Conservation (phyloP, 2,113 vertebrate species). For the Danionella cerebrum region DNA sequence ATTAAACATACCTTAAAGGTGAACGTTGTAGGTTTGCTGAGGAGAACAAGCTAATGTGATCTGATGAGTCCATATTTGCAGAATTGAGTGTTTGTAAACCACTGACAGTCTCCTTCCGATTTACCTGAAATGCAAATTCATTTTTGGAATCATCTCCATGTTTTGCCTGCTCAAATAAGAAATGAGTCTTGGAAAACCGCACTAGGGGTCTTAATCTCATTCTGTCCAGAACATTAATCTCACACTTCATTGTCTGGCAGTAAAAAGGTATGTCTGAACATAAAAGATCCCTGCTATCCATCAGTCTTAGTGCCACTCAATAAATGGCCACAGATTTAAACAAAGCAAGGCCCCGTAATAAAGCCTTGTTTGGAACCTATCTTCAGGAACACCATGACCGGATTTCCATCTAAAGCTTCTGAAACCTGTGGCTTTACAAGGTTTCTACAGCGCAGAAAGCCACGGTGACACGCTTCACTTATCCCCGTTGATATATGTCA, state of each 20-base stretch:
- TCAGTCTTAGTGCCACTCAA: slow-evolving; percentile 39
- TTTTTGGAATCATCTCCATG: not conserved
- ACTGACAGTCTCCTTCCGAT: too few species aligned
- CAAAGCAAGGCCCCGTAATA: slow-evolving; percentile 12
- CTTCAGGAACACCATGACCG: not conserved
- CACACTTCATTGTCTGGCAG: slow-evolving; percentile 8
- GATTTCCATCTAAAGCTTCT: slow-evolving; percentile 24
- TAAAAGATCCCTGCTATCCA: slow-evolving; percentile 31
- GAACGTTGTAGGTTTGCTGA: too few species aligned
- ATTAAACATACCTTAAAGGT: too few species aligned
- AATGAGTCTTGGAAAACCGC: too few species aligned
- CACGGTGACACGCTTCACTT: slow-evolving; percentile 8
- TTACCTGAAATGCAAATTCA: too few species aligned
- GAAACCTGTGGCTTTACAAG: slow-evolving; percentile 13
- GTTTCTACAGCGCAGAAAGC: not conserved
- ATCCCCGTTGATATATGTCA: not conserved
- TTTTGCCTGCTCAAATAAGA: slow-evolving; percentile 41
- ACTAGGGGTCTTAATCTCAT: too few species aligned
- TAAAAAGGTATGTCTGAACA: slow-evolving; percentile 28
- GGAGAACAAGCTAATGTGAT: too few species aligned
- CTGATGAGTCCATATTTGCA: too few species aligned
- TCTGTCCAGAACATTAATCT: slow-evolving; percentile 6
- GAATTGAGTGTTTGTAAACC: too few species aligned
- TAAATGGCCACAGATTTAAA: slow-evolving; percentile 34
- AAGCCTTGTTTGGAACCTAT: slow-evolving; percentile 21